Base-by-base conservation (phyloP, 2,113 vertebrate species). In the Protobothrops flavoviridis region DNA sequence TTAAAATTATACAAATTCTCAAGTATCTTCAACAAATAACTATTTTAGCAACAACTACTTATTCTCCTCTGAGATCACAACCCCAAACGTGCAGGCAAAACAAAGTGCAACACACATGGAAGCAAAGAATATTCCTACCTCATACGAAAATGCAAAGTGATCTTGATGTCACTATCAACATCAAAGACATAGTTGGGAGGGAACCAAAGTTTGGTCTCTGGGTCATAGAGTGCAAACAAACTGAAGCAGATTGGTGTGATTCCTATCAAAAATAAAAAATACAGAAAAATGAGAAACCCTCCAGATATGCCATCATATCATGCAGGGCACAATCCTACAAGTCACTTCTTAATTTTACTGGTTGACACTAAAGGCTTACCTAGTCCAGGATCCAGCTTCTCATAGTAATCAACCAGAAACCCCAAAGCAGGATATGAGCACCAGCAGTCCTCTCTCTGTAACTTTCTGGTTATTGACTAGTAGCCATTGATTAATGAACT, bases 171-270 rank as follows among this genome's bases (percentile, higher is more conserved):
- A 13, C 94, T 92, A 55, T 97, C 97, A 20, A 97, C 89, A 6
- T 86, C 95, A 90, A 99, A 98, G 1, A 96, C 17, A 88, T 99
- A 98, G 96, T 98, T 99, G 52, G 99, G 99, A 3, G 98, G 99
- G 89, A 98, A 98, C 99, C 99, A 99, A n/a, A 97, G 95, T 2
- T 96, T 94, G 43, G 95, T 92, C 23, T 96, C 95, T 3, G 97
- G 96, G 81, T 99, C 97, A 2, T 98, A 99, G 6, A 99, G 98
- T 0, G 98, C 98, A 10, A 99, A 99, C 95, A 99, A 96, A 91
- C 95, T 98, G 96, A 98, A 97, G 95, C 98, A 99, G 13, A 98
- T 96, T 0, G 99, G 99, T 0, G 97, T 97, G 92, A 99, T 98
- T 5, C 98, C 99, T 99, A 96, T 1, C 81, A 81, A 29, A 88